Conservation (phyloP, 2,888 invertebrate genomes). For the Epiblema foenella region DNA sequence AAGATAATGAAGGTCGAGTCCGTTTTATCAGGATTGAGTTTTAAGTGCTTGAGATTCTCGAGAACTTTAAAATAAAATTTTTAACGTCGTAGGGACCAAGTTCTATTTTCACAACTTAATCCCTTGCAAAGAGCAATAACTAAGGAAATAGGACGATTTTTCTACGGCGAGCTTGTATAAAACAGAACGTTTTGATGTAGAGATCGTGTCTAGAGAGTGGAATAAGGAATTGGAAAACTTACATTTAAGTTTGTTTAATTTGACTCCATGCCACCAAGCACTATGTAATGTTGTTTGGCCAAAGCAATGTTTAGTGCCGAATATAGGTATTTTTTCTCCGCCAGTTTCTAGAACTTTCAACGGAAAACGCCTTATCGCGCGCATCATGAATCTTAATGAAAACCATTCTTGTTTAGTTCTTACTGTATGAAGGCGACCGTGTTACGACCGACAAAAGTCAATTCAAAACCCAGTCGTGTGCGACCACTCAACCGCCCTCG, state of each 20-base stretch:
- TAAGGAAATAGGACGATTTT: too few relatives aligned
- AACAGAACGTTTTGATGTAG: too few relatives aligned
- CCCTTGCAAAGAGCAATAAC: too few relatives aligned
- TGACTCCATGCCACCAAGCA: not conserved
- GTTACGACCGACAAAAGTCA: constrained; percentile 61
- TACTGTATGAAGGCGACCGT: constrained; percentile 55
- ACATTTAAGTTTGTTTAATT: too few relatives aligned
- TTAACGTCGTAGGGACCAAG: not conserved
- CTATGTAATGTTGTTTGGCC: not conserved
- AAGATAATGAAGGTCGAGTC: not conserved
- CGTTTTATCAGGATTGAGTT: not conserved
- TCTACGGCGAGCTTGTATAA: too few relatives aligned
- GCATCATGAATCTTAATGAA: constrained; percentile 23
- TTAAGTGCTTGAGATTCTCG: not conserved
- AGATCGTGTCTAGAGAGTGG: too few relatives aligned
- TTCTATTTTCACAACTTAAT: too few relatives aligned
- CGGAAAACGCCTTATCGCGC: constrained; percentile 12
- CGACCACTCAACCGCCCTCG: constrained; percentile 66
- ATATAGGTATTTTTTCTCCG: not conserved
- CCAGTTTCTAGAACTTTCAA: not conserved
- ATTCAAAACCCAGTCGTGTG: constrained; percentile 70
- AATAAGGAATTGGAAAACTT: too few relatives aligned
- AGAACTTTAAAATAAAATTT: not conserved
- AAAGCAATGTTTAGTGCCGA: not conserved
- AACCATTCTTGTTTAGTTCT: constrained; percentile 34